Evolutionary conservation across 1,140 invertebrate genomes (phyloP), one percentile per base, ranked within the genome.

Genomic region (Drosophila kikkawai): DNA sequence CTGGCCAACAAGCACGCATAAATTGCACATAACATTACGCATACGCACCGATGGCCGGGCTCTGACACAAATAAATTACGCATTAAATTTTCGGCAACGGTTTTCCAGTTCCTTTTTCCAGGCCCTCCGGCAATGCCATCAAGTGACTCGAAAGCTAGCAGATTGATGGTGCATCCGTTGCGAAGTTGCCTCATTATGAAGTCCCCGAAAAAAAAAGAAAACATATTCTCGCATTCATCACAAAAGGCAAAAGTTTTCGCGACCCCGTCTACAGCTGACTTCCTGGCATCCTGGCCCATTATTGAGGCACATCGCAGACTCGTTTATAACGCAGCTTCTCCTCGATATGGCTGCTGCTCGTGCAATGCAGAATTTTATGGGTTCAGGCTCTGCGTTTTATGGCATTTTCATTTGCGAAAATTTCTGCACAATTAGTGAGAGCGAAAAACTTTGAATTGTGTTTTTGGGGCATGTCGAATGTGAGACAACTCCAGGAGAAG

Each of bases 211-310:
- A 39, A 37, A 3, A 8, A 42, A 8, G 17, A 47, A 64, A 88
- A 81, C 81, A 90, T 85, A 88, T 90, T 88, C 79, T 85, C 85
- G 75, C 85, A 88, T 88, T 90, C 85, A 88, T 88, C 85, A 90
- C 61, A 36, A 79, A 39, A 11, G 84, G 80, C 71, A 65, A 82
- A 87, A 87, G 66, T 84, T 84, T 71, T 60, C 65, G 64, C 48
- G 36, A 48, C 29, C 59, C 22, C 51, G 36, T 58, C 51, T n/a
- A 55, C 34, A 6, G 19, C 37, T 48, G 67, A 19, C 69, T 41
- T 41, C 65, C 56, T 70, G 48, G 80, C 80, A 57, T 82, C 75
- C 75, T 82, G 80, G 80, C 78, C 67, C 69, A 85, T 85, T 86
- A 86, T 86, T 86, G 82, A 87, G 69, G 82, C 82, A 86, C 82